phyloP scores from a whole-genome alignment of 2,888 invertebrate species.

The Callinectes sapidus region DNA sequence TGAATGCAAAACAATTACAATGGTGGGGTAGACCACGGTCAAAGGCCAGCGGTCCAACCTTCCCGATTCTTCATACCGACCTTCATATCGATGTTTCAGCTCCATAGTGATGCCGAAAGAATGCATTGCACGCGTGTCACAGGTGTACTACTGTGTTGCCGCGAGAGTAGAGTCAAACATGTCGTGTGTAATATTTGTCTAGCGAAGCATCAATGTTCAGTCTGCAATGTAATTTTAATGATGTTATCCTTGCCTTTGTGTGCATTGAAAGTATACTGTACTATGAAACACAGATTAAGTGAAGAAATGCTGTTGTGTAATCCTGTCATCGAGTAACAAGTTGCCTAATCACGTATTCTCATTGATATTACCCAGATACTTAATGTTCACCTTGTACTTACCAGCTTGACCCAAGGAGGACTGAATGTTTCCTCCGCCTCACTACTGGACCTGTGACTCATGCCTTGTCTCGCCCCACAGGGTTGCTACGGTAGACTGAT shows the following conservation, averaged over 20 bases:
- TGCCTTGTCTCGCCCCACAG: neutral
- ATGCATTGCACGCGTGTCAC: slow-evolving; percentile 20
- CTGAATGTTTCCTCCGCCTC: neutral
- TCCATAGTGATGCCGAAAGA: neutral
- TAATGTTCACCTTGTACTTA: neutral
- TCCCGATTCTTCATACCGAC: neutral
- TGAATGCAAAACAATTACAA: neutral
- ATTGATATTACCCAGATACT: neutral
- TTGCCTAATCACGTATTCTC: neutral
- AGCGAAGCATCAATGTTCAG: neutral
- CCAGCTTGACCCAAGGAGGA: neutral
- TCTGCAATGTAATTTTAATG: neutral
- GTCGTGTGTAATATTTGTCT: neutral
- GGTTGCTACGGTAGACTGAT: slow-evolving; percentile 72
- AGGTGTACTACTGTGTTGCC: neutral
- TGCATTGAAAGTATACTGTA: neutral
- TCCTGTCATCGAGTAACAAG: neutral
- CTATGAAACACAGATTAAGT: neutral
- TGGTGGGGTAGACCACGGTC: neutral
- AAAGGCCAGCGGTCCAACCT: neutral
- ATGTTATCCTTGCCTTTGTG: neutral
- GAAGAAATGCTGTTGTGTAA: neutral
- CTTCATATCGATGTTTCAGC: slow-evolving; percentile 13
- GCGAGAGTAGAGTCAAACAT: neutral
- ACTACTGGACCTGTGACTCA: neutral